Percentiles rank a stretch among this genome's conserved stretches.
Evolutionary conservation across 2,888 invertebrate species (phyloP).

Genomic region (Euzophera pinguis): DNA sequence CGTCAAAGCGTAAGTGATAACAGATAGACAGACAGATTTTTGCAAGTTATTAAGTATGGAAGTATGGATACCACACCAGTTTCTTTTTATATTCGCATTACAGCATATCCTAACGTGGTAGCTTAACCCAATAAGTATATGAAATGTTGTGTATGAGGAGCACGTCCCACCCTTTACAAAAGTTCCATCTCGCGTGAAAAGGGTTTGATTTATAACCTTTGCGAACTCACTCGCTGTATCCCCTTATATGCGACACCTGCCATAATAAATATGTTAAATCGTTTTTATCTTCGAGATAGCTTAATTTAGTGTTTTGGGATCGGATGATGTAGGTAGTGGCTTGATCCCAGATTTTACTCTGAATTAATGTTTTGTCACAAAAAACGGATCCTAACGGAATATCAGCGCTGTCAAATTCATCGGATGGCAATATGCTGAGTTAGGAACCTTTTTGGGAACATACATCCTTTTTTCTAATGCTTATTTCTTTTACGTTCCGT

Average conservation of each 20-base stretch:
- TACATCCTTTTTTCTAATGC: no score
- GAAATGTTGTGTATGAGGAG: slow-evolving; percentile 18
- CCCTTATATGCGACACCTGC: slow-evolving; percentile 18
- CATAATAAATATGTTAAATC: slow-evolving; percentile 14
- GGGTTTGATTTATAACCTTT: slow-evolving; percentile 34
- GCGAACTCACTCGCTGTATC: slow-evolving; percentile 23
- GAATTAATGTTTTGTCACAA: neutral
- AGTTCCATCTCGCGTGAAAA: slow-evolving; percentile 32
- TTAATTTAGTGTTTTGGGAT: slow-evolving; percentile 12
- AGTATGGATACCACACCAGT: neutral
- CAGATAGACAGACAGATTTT: no score
- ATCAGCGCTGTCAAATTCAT: no score
- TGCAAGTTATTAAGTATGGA: no score
- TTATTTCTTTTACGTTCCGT: no score
- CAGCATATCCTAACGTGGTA: slow-evolving; percentile 1
- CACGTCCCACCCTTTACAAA: slow-evolving; percentile 26
- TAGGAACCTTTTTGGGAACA: no score
- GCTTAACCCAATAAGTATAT: slow-evolving; percentile 16
- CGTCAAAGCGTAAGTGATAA: no score
- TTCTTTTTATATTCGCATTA: neutral
- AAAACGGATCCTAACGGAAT: no score
- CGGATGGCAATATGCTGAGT: no score
- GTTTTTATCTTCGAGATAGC: slow-evolving; percentile 9
- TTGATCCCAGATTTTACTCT: neutral
- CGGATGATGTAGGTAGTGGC: neutral